Evolutionary conservation across 2,113 vertebrate species (phyloP).

Genomic region (Laticauda laticaudata): DNA sequence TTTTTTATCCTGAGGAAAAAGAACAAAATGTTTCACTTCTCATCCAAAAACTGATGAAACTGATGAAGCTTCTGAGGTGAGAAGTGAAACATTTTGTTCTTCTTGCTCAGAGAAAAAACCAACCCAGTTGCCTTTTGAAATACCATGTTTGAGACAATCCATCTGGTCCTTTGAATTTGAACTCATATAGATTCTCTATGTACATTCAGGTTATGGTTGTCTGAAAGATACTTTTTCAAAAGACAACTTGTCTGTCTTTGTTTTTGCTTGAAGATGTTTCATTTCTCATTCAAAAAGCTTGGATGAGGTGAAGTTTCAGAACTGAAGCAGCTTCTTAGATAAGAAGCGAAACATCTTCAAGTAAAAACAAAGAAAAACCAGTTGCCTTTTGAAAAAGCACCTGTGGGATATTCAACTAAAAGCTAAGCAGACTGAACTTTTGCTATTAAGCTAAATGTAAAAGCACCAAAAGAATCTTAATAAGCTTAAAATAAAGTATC

Average conservation of each 20-base stretch:
- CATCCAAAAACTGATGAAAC: neutral
- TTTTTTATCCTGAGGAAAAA: neutral
- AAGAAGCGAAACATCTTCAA: neutral
- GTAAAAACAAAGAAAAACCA: neutral
- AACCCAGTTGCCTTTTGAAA: neutral
- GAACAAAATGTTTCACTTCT: neutral
- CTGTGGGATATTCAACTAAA: neutral
- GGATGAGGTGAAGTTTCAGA: neutral
- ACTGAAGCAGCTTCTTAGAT: neutral
- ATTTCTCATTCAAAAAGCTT: neutral
- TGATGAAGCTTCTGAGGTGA: neutral
- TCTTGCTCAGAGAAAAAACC: neutral
- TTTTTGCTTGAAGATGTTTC: neutral
- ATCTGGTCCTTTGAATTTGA: neutral
- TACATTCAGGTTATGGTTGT: neutral
- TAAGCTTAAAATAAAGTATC: neutral
- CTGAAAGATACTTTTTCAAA: neutral
- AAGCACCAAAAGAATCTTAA: neutral
- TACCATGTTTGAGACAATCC: neutral
- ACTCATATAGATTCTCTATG: neutral
- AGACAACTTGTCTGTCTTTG: neutral
- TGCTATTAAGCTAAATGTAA: rapidly evolving
- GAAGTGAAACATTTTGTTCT: neutral
- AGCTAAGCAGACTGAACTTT: neutral
- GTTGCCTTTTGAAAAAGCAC: neutral